phyloP scores from a whole-genome alignment of 2,888 invertebrate genomes.

The Pristionchus fissidentatus region DNA sequence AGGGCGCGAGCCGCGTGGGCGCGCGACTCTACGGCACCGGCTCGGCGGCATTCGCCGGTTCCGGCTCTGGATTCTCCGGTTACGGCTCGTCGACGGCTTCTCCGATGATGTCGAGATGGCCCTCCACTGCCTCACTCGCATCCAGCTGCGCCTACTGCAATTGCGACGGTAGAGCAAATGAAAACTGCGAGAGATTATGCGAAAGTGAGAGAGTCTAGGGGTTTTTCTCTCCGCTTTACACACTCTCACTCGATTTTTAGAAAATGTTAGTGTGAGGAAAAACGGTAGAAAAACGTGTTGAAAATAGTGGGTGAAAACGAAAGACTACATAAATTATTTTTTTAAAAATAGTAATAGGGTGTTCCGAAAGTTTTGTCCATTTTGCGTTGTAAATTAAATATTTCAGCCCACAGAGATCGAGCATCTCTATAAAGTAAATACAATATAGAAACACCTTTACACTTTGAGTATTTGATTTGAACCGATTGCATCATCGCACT shows the following conservation, averaged over 20 bases:
- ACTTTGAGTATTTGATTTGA: too few species aligned
- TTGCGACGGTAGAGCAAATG: not conserved
- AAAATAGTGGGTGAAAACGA: not conserved
- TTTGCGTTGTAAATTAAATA: too few species aligned
- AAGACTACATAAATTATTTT: not conserved
- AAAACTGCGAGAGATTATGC: not conserved
- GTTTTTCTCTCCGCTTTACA: too few species aligned
- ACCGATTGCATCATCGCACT: too few species aligned
- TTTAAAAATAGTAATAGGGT: not conserved
- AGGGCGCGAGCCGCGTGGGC: not conserved
- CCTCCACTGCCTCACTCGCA: slow-evolving; percentile 2
- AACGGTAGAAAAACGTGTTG: not conserved
- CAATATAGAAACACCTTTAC: too few species aligned
- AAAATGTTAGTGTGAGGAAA: not conserved
- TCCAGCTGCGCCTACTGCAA: slow-evolving; percentile 28
- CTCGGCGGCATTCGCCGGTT: not conserved
- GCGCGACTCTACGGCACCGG: slow-evolving; percentile 17
- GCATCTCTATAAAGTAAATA: too few species aligned
- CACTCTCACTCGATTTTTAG: too few species aligned
- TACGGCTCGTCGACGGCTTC: slow-evolving; percentile 2
- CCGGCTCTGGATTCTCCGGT: not conserved
- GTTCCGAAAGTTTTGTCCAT: too few species aligned
- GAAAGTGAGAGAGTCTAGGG: not conserved
- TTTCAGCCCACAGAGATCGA: too few species aligned
- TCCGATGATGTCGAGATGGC: slow-evolving; percentile 12